Percentiles rank a stretch among this genome's conserved stretches.
Evolutionary conservation across 2,113 vertebrate species (phyloP).

Genomic region (Daubentonia madagascariensis): DNA sequence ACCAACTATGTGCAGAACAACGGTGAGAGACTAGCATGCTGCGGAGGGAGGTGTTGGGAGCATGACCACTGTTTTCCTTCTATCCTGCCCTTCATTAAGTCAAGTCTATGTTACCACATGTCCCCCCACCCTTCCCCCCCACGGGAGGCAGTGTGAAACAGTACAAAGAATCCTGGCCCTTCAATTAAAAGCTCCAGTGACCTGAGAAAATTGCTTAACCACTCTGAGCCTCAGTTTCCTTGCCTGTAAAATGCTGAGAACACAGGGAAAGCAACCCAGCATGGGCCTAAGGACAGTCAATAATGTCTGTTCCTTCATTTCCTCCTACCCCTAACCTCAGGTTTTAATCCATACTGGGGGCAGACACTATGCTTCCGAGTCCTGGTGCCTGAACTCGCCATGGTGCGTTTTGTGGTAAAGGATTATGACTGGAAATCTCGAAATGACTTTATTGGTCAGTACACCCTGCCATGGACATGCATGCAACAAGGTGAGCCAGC

Average conservation of each 20-base stretch:
- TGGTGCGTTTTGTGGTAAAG: slow-evolving; percentile 94
- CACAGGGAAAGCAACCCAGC: not conserved
- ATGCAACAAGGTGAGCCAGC: slow-evolving; percentile 90
- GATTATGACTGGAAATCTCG: slow-evolving; percentile 94
- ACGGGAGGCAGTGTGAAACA: not conserved
- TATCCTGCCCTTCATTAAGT: not conserved
- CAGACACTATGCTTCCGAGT: slow-evolving; percentile 91
- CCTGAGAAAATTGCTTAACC: not conserved
- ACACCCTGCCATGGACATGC: slow-evolving; percentile 90
- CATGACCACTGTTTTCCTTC: not conserved
- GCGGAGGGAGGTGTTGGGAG: not conserved
- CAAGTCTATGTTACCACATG: not conserved
- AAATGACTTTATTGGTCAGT: slow-evolving; percentile 96
- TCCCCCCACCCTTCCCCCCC: not conserved
- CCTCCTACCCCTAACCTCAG: slow-evolving; percentile 75
- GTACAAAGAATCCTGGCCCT: not conserved
- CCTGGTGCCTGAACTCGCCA: slow-evolving; percentile 89
- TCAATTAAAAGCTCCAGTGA: not conserved
- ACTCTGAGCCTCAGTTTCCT: not conserved
- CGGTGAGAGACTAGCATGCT: slow-evolving; percentile 81
- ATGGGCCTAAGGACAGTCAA: not conserved
- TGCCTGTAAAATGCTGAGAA: not conserved
- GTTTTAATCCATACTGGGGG: slow-evolving; percentile 95
- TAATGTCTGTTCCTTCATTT: not conserved
- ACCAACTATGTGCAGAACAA: slow-evolving; percentile 96